Evolutionary conservation across 2,888 invertebrate species (phyloP), one percentile per base, ranked within the genome.

Genomic region (Choristoneura rosaceana): DNA sequence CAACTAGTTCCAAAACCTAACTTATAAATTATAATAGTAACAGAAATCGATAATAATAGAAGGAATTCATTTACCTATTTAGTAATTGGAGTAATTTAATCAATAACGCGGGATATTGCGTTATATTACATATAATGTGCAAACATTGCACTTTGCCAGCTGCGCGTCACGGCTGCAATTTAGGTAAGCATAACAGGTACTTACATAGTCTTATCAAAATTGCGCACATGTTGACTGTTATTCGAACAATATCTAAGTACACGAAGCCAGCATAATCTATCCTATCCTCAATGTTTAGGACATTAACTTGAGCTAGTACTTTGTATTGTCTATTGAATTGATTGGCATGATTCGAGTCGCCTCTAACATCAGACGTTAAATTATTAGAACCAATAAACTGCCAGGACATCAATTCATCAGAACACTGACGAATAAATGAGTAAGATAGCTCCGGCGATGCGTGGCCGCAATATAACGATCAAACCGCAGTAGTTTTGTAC

Each of bases 401-500:
- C 15, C 15, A 43, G 41, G 41, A 41, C 38, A 41, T 61, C 61
- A 61, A 41, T 41, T 61, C 15, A 43, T 41, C n/a, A 59, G 15
- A 61, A 41, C 61, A 41, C 41, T 61, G 41, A 61, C 61, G 61
- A 41, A 61, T 41, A 61, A 61, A 43, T 15, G 41, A 17, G 61
- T 38, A 41, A 10, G 61, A 41, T 38, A 38, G 41, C 41, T 15
- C 61, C 7, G 59, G 2, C 59, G 10, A n/a, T n/a, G 34, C 33
- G 34, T n/a, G 59, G 7, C 34, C 59, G 59, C 59, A 34, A 45
- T 12, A 43, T 62, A 50, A 47, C 47, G 47, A 47, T 47, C 47
- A n/a, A 47, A 47, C 47, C 47, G 45, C 41, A 63, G 45, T 63
- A 63, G n/a, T 25, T 62, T 17, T 50, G 47, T 50, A 64, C n/a